phyloP scores from a whole-genome alignment of 2,797 vertebrate genomes.

The Neolamprologus multifasciatus region DNA sequence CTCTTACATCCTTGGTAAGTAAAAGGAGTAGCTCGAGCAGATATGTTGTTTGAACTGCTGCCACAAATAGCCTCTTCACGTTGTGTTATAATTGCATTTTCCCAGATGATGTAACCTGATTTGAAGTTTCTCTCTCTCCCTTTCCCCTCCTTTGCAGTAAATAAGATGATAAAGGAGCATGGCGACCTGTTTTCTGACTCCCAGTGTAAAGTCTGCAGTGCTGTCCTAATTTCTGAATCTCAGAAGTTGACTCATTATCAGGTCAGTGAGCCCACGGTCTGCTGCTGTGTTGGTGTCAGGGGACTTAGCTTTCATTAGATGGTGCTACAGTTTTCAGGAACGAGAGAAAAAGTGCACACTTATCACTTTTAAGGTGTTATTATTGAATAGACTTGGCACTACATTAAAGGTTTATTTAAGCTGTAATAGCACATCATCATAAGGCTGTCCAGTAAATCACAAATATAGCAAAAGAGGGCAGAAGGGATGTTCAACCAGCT shows the following conservation, averaged over 20 bases:
- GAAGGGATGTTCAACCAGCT: not conserved
- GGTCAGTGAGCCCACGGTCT: slow-evolving; percentile 67
- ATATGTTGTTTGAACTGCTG: not conserved
- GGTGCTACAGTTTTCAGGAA: not conserved
- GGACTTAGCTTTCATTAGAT: not conserved
- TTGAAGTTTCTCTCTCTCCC: not conserved
- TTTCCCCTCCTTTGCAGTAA: slow-evolving; percentile 68
- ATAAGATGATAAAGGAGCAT: slow-evolving; percentile 89
- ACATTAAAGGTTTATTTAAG: not conserved
- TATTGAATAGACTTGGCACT: not conserved
- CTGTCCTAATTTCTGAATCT: slow-evolving; percentile 91
- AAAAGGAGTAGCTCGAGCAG: not conserved
- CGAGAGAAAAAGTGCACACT: not conserved
- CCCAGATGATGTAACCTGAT: slow-evolving; percentile 12
- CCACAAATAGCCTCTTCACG: not conserved
- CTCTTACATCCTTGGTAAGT: not conserved
- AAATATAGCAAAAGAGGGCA: not conserved
- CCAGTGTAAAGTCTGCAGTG: slow-evolving; percentile 93
- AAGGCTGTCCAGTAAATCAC: not conserved
- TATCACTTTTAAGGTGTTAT: not conserved
- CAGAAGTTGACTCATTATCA: slow-evolving; percentile 95
- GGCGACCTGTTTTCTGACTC: slow-evolving; percentile 89
- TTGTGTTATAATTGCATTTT: not conserved
- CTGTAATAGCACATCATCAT: not conserved
- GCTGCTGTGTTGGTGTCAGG: not conserved